Evolutionary conservation across 2,113 vertebrate genomes (phyloP).

Genomic region (Merops nubicus): DNA sequence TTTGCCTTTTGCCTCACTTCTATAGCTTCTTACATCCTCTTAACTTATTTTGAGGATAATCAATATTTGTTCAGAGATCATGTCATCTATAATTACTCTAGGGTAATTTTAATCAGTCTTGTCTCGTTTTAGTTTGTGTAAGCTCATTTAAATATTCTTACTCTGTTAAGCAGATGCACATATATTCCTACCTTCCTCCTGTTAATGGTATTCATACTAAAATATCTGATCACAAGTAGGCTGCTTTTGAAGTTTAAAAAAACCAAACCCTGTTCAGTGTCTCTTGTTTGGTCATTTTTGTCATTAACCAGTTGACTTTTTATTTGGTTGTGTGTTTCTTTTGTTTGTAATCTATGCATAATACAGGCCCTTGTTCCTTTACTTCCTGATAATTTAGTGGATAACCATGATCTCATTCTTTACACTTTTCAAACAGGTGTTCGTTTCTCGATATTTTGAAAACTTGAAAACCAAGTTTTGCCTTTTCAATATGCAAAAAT

Average conservation of each 20-base stretch:
- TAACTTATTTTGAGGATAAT: neutral
- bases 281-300: neutral
- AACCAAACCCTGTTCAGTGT: neutral
- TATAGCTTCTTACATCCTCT: neutral
- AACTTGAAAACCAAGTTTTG: neutral
- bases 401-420: neutral
- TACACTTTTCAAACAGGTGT: neutral
- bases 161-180: neutral
- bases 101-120: neutral
- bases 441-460: neutral
- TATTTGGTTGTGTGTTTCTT: neutral
- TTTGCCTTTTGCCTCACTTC: neutral
- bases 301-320: neutral
- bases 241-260: neutral
- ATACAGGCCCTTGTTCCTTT: neutral
- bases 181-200: neutral
- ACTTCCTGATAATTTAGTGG: neutral
- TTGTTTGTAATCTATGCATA: neutral
- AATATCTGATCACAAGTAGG: neutral
- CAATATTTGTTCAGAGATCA: neutral
- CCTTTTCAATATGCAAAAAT: neutral
- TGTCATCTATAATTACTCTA: neutral
- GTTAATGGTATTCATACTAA: neutral
- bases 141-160: neutral
- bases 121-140: neutral